Evolutionary conservation across 2,888 invertebrate species (phyloP).

Genomic region (Drosophila helvetica): DNA sequence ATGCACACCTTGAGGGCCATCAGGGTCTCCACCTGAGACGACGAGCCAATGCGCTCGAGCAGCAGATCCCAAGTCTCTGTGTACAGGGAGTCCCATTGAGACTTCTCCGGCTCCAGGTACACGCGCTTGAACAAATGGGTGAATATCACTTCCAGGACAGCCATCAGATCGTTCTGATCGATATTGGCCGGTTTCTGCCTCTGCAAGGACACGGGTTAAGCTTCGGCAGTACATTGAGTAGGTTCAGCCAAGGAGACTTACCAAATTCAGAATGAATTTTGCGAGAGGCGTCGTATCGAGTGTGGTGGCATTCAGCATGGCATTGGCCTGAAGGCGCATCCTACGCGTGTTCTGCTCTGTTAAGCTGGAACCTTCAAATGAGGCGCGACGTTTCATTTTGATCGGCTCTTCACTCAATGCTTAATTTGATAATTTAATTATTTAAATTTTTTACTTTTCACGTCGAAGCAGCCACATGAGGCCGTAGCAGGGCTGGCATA

Average conservation of each 20-base stretch:
- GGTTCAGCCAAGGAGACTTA: background rate
- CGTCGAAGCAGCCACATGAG: too few species aligned
- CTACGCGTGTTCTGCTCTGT: constrained; percentile 32
- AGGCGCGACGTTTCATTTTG: background rate
- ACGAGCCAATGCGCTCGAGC: constrained; percentile 71
- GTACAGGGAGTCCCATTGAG: constrained; percentile 84
- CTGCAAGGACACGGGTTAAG: constrained; percentile 9
- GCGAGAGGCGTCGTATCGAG: background rate
- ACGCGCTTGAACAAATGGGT: constrained; percentile 87
- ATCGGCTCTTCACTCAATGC: background rate
- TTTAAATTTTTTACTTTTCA: background rate
- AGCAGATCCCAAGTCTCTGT: constrained; percentile 87
- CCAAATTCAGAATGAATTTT: constrained; percentile 8
- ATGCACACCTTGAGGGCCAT: constrained; percentile 90
- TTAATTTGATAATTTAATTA: background rate
- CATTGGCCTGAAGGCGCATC: constrained; percentile 85
- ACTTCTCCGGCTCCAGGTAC: background rate
- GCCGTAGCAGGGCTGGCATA: too few species aligned
- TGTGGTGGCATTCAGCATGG: constrained; percentile 87
- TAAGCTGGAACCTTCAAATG: background rate
- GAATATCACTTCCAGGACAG: constrained; percentile 90
- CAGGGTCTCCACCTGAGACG: constrained; percentile 79
- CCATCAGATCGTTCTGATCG: constrained; percentile 81
- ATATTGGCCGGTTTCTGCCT: constrained; percentile 58
- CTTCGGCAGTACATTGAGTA: background rate